Base-by-base conservation (phyloP, 2,113 vertebrate species). In the Ceuthmochares aereus region DNA sequence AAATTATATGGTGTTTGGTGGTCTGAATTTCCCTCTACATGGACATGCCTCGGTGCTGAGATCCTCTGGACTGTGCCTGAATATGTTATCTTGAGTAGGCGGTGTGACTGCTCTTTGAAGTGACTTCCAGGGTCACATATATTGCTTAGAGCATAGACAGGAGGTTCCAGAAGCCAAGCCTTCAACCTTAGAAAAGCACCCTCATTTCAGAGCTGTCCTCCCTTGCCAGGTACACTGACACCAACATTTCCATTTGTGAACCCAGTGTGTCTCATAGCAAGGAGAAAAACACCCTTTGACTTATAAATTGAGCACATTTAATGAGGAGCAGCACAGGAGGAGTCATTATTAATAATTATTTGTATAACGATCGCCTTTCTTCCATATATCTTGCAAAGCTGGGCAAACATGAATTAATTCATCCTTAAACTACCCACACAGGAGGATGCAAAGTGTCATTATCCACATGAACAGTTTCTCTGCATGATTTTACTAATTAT, bases 381-480 rank as follows among this genome's bases (percentile, higher is more conserved):
- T 90, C 86, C 84, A 91, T 67, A 87, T 63, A 94, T 90, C 89
- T 97, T 1, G 0, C 86, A 90, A 92, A 94, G 80, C 84, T 97
- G 89, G 93, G 89, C 95, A 97, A 96, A 95, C 94, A 94, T 40
- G 88, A 96, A 96, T 97, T 96, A 96, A 96, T 96, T 97, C 96
- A 95, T 89, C 84, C 68, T 96, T 95, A 92, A 95, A 92, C 58
- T 95, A 87, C 89, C 87, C 93, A 89, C 97, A 88, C 72, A 95
- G 94, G 95, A 95, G 74, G 84, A 93, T 7, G 54, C 87, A 93
- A 96, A 96, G 68, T 91, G 84, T 96, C 93, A 95, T 97, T 96
- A 93, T 91, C 81, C 93, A 93, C 95, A 96, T 95, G 96, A 97
- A 81, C 72, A 80, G 89, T 91, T 89, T 92, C 94, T 94, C 83